phyloP scores from a whole-genome alignment of 2,113 vertebrate genomes.

The Seriola rivoliana region DNA sequence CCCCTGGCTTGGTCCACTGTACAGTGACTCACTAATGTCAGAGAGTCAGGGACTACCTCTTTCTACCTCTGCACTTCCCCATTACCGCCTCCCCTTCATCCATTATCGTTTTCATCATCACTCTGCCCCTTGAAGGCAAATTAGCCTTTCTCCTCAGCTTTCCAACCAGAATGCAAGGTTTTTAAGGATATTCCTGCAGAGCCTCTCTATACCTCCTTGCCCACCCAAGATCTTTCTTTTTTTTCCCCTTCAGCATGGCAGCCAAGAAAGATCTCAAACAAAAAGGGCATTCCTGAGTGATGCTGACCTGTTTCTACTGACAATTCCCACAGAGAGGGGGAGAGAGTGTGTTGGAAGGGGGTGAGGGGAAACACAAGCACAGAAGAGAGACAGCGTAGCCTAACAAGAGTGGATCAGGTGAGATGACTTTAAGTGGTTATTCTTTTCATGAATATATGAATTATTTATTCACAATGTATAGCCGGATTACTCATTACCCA shows the following conservation, averaged over 20 bases:
- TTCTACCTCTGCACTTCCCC: not conserved
- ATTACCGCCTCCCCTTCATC: not conserved
- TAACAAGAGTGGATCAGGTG: not conserved
- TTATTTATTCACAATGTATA: not conserved
- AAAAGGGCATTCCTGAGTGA: constrained; percentile 48
- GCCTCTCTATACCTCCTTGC: constrained; percentile 11
- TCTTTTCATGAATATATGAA: not conserved
- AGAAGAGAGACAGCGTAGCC: not conserved
- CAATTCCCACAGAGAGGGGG: constrained; percentile 26
- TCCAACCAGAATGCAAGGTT: constrained; percentile 8
- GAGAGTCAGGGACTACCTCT: not conserved
- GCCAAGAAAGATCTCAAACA: constrained; percentile 20
- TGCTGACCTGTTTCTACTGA: constrained; percentile 42
- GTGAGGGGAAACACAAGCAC: not conserved
- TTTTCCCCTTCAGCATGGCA: constrained; percentile 3
- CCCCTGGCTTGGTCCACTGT: constrained; percentile 16
- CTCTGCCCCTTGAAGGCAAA: constrained; percentile 7
- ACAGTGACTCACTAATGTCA: constrained; percentile 31
- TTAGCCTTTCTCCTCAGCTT: not conserved
- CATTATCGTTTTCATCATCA: not conserved
- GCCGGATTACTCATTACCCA: not conserved
- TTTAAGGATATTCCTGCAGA: not conserved
- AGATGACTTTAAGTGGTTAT: not conserved
- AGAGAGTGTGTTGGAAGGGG: not conserved
- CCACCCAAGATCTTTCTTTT: constrained; percentile 4